Evolutionary conservation across 2,797 vertebrate genomes (phyloP).

Genomic region (Gallinago nigripennis): DNA sequence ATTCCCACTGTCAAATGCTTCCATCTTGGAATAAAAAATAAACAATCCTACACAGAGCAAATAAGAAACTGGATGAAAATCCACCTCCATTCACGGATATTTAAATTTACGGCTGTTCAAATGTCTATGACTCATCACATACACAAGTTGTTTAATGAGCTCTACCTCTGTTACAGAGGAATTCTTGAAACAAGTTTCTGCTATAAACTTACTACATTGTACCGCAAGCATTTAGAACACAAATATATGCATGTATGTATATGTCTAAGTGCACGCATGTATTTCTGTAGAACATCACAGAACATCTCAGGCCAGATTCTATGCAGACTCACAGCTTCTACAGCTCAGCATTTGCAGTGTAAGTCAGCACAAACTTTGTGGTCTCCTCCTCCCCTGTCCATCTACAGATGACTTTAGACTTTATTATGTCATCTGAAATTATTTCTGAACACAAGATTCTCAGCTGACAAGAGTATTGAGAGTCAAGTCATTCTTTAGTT

Average conservation of each 20-base stretch:
- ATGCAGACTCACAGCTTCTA: background rate
- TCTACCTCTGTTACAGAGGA: background rate
- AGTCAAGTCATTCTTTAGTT: background rate
- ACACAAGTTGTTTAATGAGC: slow-evolving; percentile 9
- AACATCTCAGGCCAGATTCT: background rate
- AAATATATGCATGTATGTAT: no score
- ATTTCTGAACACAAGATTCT: background rate
- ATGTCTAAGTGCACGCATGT: background rate
- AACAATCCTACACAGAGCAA: background rate
- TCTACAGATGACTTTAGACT: background rate
- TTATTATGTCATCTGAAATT: background rate
- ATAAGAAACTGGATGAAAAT: background rate
- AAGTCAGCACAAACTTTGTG: background rate
- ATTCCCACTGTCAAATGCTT: background rate
- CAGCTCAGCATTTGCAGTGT: background rate
- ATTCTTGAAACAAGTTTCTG: slow-evolving; percentile 1
- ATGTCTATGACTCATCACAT: background rate
- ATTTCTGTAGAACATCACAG: background rate
- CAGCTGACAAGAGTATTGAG: background rate
- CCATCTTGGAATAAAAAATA: background rate
- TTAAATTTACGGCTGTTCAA: background rate
- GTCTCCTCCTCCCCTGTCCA: background rate
- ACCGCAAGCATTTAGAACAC: background rate
- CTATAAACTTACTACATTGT: background rate
- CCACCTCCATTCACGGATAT: background rate